These are phyloP conservation scores for Nestor notabilis DNA, from an alignment of 2,113 vertebrate genomes.

Conservation along the genomic window DNA sequence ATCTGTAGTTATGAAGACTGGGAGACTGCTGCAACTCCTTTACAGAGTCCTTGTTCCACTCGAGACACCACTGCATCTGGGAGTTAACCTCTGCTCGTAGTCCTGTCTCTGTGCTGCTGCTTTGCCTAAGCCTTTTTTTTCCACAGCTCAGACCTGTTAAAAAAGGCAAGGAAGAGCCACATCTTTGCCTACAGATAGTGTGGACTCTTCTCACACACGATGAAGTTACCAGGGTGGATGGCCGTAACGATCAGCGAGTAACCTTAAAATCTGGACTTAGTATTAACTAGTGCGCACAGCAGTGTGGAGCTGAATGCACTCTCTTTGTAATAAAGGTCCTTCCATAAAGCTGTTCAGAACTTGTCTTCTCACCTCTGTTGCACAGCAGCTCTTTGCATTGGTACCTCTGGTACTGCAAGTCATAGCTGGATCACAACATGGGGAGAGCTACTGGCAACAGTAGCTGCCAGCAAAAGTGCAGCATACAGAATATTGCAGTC, in stretches of 20 bases:
- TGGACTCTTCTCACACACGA: neutral
- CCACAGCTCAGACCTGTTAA: neutral
- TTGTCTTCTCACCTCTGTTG: neutral
- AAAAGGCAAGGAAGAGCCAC: neutral
- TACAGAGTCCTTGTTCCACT: neutral
- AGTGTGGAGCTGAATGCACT: neutral
- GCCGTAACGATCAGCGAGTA: neutral
- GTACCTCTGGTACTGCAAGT: neutral
- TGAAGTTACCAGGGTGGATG: neutral
- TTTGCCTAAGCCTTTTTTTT: neutral
- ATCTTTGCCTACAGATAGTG: neutral
- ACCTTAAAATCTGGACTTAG: neutral
- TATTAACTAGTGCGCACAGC: neutral
- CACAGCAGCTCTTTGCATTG: neutral
- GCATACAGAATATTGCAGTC: neutral
- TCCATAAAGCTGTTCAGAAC: neutral
- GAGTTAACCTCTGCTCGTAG: neutral
- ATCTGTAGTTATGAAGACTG: neutral
- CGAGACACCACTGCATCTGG: neutral
- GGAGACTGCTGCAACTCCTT: neutral
- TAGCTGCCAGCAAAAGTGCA: neutral
- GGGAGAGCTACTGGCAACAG: neutral
- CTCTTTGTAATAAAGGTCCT: neutral
- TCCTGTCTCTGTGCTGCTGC: neutral
- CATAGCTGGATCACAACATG: neutral